Evolutionary conservation across 2,888 invertebrate genomes (phyloP), one percentile per base, ranked within the genome.

Genomic region (Tolmerus cingulatus): DNA sequence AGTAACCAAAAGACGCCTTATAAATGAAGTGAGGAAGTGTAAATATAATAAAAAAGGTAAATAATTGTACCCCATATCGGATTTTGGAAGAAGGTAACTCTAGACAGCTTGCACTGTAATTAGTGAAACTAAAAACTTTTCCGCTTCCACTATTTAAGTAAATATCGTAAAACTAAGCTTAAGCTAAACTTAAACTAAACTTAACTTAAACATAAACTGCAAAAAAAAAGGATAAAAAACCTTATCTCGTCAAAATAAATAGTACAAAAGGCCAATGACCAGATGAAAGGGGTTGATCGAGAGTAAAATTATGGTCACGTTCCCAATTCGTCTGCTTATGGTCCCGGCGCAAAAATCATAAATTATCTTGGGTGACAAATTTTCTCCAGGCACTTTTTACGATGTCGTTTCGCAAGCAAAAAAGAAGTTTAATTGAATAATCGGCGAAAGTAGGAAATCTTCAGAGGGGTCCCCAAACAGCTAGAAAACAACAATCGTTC

Each of bases 391-490:
- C 23, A 34, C 40, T 66, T 66, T 84, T 40, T 66, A 84, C 55
- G 66, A 66, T 46, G 74, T 1, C 40, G 27, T 66, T 51, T 27
- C 37, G 5, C 27, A 27, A 43, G 43, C 14, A 46, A 46, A 46
- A 46, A 46, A 43, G 30, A 46, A 14, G 27, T 57, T 82, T 79
- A 40, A 82, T 87, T 87, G 74, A 51, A 87, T 87, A 87, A 87
- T 87, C 40, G 82, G 87, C 87, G 81, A 87, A 81, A 87, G 74
- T 81, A 81, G 55, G 86, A 86, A 74, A 77, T 51, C 74, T 86
- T 34, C 66, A 66, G 66, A 51, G 43, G 76, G 76, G 76, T 7
- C 46, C n/a, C 55, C 55, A 34, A 82, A 27, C 30, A 79, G 79
- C 27, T 79, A 46, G 27, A 46, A 40, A 40, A 51, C 27, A 79